These are phyloP conservation scores for Scartelaos histophorus DNA, from an alignment of 2,113 vertebrate species.

Conservation along the genomic window DNA sequence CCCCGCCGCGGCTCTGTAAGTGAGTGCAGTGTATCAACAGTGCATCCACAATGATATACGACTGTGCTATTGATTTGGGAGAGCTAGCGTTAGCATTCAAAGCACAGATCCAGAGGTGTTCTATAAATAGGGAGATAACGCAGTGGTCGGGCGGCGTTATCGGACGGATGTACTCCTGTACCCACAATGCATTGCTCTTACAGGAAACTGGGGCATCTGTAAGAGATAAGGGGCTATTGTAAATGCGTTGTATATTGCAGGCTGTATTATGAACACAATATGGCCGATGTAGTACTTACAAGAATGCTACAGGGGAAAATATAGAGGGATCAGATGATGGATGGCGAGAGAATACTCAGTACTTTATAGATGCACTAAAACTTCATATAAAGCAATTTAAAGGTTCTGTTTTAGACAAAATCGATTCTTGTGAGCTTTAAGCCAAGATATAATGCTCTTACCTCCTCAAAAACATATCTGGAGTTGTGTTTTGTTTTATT, in stretches of 20 bases:
- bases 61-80: not conserved
- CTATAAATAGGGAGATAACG: constrained; percentile 7
- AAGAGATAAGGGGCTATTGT: not conserved
- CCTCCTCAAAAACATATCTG: no score
- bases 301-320: not conserved
- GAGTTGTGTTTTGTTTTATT: no score
- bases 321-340: not conserved
- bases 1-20: not conserved
- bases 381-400: no score
- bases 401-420: no score
- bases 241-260: not conserved
- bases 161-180: not conserved
- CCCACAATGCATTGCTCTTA: constrained; percentile 2
- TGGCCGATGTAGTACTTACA: no score
- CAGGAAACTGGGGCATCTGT: not conserved
- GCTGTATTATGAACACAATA: not conserved
- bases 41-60: not conserved
- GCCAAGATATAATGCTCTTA: no score
- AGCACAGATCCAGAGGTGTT: not conserved
- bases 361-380: not conserved
- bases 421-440: no score
- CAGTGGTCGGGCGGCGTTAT: not conserved
- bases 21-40: not conserved
- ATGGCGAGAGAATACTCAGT: not conserved
- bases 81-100: not conserved